A percentile compares a stretch with the other conserved stretches of the same genome.
phyloP scores from a whole-genome alignment of 2,888 invertebrate species.

The Tachina grossa region DNA sequence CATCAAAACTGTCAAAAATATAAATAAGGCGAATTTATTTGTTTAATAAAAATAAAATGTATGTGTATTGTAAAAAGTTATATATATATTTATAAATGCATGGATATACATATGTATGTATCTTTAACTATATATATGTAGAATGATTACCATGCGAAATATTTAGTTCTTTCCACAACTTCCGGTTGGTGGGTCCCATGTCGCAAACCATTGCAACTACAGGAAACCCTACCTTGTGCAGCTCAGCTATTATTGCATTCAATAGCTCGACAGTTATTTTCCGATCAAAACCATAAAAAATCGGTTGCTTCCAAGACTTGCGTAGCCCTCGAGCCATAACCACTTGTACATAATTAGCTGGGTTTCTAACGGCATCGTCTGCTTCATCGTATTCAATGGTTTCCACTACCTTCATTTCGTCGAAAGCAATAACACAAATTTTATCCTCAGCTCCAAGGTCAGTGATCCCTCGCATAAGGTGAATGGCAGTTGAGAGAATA shows the following conservation, averaged over 20 bases:
- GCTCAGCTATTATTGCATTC: background rate
- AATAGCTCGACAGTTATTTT: background rate
- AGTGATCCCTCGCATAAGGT: background rate
- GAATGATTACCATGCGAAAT: too few relatives aligned
- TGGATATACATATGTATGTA: too few relatives aligned
- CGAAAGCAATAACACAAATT: too few relatives aligned
- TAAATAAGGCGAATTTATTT: too few relatives aligned
- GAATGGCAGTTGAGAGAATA: background rate
- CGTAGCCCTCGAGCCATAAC: background rate
- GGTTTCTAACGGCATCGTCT: background rate
- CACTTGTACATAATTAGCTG: background rate
- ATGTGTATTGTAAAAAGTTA: too few relatives aligned
- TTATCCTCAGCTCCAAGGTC: background rate
- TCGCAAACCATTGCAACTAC: background rate
- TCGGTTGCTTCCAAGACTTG: background rate
- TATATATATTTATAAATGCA: too few relatives aligned
- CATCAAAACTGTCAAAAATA: too few relatives aligned
- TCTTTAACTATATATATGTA: too few relatives aligned
- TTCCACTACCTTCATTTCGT: background rate
- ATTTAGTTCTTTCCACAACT: background rate
- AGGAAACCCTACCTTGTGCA: background rate
- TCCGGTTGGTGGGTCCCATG: background rate
- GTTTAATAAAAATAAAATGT: too few relatives aligned
- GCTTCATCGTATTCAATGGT: background rate
- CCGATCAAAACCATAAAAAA: background rate